Evolutionary conservation across 1,140 invertebrate genomes (phyloP).

Genomic region (Octopus bimaculoides): DNA sequence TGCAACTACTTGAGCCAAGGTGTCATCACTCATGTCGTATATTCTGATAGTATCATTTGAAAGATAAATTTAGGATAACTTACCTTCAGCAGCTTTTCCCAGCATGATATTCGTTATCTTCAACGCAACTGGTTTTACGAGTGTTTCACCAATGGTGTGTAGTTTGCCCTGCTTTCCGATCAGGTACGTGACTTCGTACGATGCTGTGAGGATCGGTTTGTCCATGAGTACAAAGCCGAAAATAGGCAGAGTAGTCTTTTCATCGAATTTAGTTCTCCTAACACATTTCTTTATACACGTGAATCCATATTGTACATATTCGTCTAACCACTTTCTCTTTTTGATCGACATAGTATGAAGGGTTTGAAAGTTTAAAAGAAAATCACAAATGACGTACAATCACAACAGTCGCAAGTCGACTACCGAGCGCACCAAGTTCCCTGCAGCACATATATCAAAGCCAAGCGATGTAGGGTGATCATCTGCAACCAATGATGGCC

Average conservation of each 20-base stretch:
- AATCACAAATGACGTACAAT: too few relatives aligned
- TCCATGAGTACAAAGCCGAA: neutral
- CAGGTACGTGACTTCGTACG: neutral
- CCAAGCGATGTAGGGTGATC: too few relatives aligned
- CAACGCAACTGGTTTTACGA: neutral
- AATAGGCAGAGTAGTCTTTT: neutral
- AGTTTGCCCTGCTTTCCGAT: neutral
- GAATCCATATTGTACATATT: too few relatives aligned
- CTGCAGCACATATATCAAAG: too few relatives aligned
- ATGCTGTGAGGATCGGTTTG: neutral
- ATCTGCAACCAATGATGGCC: too few relatives aligned
- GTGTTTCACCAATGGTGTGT: constrained; percentile 1
- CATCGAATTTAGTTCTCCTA: neutral
- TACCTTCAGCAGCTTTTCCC: neutral
- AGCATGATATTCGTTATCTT: neutral
- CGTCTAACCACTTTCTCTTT: too few relatives aligned
- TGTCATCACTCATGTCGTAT: neutral
- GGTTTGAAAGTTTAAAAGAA: too few relatives aligned
- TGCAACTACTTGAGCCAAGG: neutral
- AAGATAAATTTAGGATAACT: neutral
- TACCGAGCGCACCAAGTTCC: too few relatives aligned
- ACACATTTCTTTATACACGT: too few relatives aligned
- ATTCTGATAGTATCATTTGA: constrained; percentile 7
- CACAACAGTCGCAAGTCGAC: too few relatives aligned
- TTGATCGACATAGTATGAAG: too few relatives aligned